These are phyloP conservation scores for Lamellibrachia luymesi DNA, from an alignment of 1,140 invertebrate genomes.

Conservation along the genomic window DNA sequence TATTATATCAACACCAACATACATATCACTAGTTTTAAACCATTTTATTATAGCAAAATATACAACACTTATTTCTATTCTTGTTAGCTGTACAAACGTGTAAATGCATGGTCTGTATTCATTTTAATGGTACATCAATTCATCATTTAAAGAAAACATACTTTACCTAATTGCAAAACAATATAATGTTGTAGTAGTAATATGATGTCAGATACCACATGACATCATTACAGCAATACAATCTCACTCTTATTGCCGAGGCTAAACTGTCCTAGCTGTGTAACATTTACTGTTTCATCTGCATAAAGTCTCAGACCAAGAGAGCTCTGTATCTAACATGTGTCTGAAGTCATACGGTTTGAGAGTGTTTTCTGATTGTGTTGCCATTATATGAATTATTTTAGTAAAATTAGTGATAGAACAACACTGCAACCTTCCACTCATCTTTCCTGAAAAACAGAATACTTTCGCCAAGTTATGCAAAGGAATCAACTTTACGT, in stretches of 20 bases:
- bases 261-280: too few relatives aligned
- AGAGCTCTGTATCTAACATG: too few relatives aligned
- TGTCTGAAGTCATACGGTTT: too few relatives aligned
- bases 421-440: too few relatives aligned
- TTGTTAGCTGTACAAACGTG: neutral
- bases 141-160: neutral
- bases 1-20: neutral
- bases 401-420: too few relatives aligned
- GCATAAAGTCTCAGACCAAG: too few relatives aligned
- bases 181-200: neutral
- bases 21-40: neutral
- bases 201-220: neutral
- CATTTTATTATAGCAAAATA: conserved; percentile 1
- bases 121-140: neutral
- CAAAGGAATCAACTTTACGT: neutral
- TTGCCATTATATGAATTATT: too few relatives aligned
- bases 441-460: neutral
- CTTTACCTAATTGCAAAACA: neutral
- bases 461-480: neutral
- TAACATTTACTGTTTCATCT: too few relatives aligned
- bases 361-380: too few relatives aligned
- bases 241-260: neutral
- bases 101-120: neutral
- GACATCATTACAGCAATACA: neutral
- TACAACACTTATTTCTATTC: neutral